These are phyloP conservation scores for Micropoecilia bifurca DNA, from an alignment of 2,797 vertebrate genomes.

Conservation along the genomic window DNA sequence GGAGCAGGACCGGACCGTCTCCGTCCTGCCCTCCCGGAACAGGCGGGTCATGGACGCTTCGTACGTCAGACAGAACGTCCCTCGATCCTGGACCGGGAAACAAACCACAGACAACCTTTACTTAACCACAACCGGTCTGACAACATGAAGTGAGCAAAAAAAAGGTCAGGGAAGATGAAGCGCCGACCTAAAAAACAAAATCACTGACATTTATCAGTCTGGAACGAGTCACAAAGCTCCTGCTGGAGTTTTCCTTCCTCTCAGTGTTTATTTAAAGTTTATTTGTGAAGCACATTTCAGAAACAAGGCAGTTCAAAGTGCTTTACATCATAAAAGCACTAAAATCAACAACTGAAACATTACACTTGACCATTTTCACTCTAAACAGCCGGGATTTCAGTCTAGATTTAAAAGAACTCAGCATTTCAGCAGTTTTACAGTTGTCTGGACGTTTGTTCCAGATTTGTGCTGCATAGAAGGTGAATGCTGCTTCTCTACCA, in stretches of 20 bases:
- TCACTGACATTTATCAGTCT: neutral
- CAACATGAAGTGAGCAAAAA: neutral
- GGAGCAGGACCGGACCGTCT: constrained; percentile 89
- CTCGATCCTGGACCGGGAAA: constrained; percentile 79
- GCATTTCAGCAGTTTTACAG: no score
- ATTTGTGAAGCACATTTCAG: no score
- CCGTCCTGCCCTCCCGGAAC: constrained; percentile 91
- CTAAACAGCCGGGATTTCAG: no score
- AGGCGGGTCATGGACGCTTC: constrained; percentile 92
- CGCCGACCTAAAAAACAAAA: neutral
- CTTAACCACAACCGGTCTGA: neutral
- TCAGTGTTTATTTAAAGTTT: no score
- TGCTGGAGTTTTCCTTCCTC: neutral
- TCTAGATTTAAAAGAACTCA: no score
- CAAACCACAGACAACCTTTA: neutral
- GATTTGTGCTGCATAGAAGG: no score
- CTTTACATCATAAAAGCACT: no score
- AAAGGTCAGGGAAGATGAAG: neutral
- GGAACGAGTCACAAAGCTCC: neutral
- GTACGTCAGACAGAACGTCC: constrained; percentile 88
- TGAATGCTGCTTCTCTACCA: no score
- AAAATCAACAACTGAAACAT: no score
- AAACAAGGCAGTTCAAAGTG: no score
- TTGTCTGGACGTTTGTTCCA: no score
- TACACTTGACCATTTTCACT: no score